Conservation (phyloP, 2,113 vertebrate species). For the Pyxicephalus adspersus region DNA sequence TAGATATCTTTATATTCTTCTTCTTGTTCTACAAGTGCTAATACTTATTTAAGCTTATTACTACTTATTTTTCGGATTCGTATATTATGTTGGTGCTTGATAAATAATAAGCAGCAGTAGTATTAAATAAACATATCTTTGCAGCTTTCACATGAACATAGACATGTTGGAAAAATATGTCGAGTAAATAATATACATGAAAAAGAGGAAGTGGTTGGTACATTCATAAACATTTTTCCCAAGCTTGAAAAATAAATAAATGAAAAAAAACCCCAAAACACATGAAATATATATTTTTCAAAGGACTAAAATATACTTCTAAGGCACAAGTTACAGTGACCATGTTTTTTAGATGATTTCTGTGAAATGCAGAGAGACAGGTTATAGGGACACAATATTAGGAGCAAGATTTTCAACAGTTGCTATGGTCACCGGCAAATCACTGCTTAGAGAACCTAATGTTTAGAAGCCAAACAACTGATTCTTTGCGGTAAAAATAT, state of each 20-base stretch:
- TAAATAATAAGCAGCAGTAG: no score
- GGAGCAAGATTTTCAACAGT: slow-evolving; percentile 27
- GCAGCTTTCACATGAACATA: no score
- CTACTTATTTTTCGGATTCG: no score
- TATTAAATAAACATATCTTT: not conserved
- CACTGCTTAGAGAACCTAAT: not conserved
- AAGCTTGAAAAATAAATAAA: not conserved
- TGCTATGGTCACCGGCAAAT: slow-evolving; percentile 46
- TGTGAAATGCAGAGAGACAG: slow-evolving; percentile 33
- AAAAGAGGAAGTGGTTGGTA: not conserved
- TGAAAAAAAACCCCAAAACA: not conserved
- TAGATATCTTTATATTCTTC: no score
- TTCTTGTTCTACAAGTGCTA: no score
- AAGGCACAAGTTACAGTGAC: not conserved
- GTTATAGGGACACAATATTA: slow-evolving; percentile 41
- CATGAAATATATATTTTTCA: not conserved
- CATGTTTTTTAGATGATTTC: slow-evolving; percentile 1
- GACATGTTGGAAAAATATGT: no score
- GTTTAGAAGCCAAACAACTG: slow-evolving; percentile 34
- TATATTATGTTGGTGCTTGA: no score
- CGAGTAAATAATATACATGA: not conserved
- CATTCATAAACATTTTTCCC: not conserved
- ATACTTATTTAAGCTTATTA: no score
- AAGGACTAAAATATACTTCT: not conserved
- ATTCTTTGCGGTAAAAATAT: slow-evolving; percentile 33